Percentiles rank a stretch among this genome's conserved stretches.
Evolutionary conservation across 2,888 invertebrate species (phyloP).

Genomic region (Leptinotarsa rubiginosa): DNA sequence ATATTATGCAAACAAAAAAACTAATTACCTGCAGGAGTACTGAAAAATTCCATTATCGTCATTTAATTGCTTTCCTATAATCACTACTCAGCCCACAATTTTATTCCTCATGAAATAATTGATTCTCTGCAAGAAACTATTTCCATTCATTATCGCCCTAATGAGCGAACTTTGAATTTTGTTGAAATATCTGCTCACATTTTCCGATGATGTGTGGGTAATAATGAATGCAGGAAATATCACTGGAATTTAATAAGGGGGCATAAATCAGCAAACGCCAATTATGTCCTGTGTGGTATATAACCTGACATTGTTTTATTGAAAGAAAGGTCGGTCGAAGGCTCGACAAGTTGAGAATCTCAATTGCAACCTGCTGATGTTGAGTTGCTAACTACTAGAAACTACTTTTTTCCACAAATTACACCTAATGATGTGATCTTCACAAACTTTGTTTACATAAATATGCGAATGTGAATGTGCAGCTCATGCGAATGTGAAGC

Average conservation of each 20-base stretch:
- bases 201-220: slow-evolving; percentile 16
- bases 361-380: no score
- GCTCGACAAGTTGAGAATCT: no score
- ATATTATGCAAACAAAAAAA: slow-evolving; percentile 2
- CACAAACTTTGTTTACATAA: no score
- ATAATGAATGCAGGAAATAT: slow-evolving; percentile 4
- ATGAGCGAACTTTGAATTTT: slow-evolving; percentile 13
- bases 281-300: background rate
- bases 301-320: background rate
- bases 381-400: no score
- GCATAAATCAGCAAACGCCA: slow-evolving; percentile 16
- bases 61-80: background rate
- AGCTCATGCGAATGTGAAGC: no score
- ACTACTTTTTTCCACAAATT: no score
- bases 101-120: background rate
- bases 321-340: no score
- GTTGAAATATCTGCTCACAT: slow-evolving; percentile 15
- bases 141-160: slow-evolving; percentile 2
- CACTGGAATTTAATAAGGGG: slow-evolving; percentile 15
- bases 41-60: background rate
- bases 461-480: no score
- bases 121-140: slow-evolving; percentile 9
- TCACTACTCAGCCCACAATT: background rate
- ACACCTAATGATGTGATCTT: no score
- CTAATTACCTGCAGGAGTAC: slow-evolving; percentile 5